Evolutionary conservation across 2,888 invertebrate genomes (phyloP), one percentile per base, ranked within the genome.

Genomic region (Cantharis flavilabris): DNA sequence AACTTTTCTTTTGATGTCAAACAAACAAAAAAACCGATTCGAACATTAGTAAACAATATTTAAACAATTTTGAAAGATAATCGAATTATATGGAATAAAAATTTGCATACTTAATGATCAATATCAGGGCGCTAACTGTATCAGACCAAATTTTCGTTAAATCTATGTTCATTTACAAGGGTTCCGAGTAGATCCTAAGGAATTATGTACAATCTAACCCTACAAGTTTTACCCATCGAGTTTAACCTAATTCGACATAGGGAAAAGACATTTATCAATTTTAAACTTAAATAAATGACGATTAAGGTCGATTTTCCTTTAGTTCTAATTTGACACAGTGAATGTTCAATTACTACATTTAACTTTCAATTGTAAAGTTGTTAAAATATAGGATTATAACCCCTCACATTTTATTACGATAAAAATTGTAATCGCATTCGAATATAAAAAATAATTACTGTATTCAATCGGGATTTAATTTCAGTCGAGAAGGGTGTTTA

Each of bases 331-430:
- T 83, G 80, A 79, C 81, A 80, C 76, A 76, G 73, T 80, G 81
- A 80, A 82, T 80, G 81, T 82, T 82, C 84, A 85, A 84, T 85
- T 85, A 84, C 82, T 82, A 80, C 81, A 82, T 84, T 85, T 84
- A 84, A 84, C 83, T 84, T 82, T 82, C 83, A 82, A 84, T 85
- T 84, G 83, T 83, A 82, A 80, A 79, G 82, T 83, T 83, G 84
- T 84, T 85, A 83, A 84, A 85, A 84, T 84, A 84, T 82, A 80
- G 82, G 85, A 82, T 85, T 85, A 84, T 81, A 81, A 79, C 83
- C 83, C 82, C 77, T 77, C 73, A 71, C 70, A 71, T 78, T 74
- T 67, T 49, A 49, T n/a, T n/a, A 49, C 49, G 49, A 49, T 49
- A 49, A 49, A 49, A 49, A 49, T 49, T 49, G 49, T 49, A 33